Conservation (phyloP, 1,140 invertebrate genomes). For the Centruroides vittatus region DNA sequence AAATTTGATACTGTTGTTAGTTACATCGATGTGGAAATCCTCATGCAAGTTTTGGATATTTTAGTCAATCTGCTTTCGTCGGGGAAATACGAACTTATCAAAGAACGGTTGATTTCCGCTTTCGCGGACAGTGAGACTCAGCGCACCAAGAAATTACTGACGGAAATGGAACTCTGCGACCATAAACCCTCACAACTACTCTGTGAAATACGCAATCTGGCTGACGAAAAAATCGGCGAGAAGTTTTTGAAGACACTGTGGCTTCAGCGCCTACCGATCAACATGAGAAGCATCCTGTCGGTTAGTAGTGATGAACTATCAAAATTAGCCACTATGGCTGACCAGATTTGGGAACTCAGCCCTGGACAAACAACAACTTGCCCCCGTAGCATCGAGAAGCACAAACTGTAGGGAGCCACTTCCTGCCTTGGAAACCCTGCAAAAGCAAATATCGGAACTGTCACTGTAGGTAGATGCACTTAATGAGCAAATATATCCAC, state of each 20-base stretch:
- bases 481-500: too few species aligned
- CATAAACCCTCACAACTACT: not conserved
- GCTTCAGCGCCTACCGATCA: not conserved
- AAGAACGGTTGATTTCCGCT: not conserved
- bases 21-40: not conserved
- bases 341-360: not conserved
- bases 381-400: too few species aligned
- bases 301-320: not conserved
- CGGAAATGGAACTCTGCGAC: not conserved
- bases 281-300: not conserved
- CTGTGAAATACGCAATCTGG: not conserved
- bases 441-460: too few species aligned
- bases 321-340: not conserved
- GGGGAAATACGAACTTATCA: not conserved
- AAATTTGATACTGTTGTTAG: slow-evolving; percentile 15
- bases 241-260: not conserved
- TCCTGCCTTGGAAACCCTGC: too few species aligned
- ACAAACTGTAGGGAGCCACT: too few species aligned
- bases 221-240: not conserved
- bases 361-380: too few species aligned
- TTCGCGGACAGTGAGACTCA: not conserved
- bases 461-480: too few species aligned
- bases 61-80: not conserved
- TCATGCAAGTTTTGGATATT: not conserved
- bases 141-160: not conserved